Evolutionary conservation across 2,113 vertebrate genomes (phyloP).

Genomic region (Melanotaenia duboulayi): DNA sequence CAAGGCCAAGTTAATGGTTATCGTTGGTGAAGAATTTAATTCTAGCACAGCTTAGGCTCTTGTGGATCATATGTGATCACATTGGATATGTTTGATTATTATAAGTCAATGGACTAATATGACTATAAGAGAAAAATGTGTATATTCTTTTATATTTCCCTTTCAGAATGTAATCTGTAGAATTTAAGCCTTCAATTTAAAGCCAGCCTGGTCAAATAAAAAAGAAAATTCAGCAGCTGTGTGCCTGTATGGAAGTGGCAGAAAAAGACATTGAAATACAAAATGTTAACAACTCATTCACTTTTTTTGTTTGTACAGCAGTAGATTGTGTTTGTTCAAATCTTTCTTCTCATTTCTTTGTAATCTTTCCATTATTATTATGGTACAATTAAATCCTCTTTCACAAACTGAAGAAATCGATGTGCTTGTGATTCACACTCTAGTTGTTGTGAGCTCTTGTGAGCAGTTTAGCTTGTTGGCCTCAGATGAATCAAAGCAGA

Average conservation of each 20-base stretch:
- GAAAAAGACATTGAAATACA: constrained; percentile 36
- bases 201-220: constrained; percentile 1
- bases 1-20: constrained; percentile 27
- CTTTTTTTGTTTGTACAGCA: constrained; percentile 7
- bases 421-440: background rate
- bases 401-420: constrained; percentile 2
- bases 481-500: constrained; percentile 1
- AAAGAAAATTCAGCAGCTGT: constrained; percentile 24
- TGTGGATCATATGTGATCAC: constrained; percentile 1
- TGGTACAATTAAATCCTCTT: constrained; percentile 15
- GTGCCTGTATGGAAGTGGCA: constrained; percentile 19
- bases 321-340: constrained; percentile 7
- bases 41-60: constrained; percentile 6
- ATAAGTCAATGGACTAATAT: constrained; percentile 5
- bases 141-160: background rate
- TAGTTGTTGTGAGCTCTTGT: constrained; percentile 9
- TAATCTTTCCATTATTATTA: constrained; percentile 26
- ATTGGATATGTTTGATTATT: constrained; percentile 6
- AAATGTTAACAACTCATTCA: constrained; percentile 11
- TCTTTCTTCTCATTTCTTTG: background rate
- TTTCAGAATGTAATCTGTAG: constrained; percentile 1
- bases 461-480: constrained; percentile 10
- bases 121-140: background rate
- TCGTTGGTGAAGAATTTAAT: constrained; percentile 22
- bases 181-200: constrained; percentile 5